Base-by-base conservation (phyloP, 2,797 vertebrate species). In the Acrossocheilus wenchowensis region DNA sequence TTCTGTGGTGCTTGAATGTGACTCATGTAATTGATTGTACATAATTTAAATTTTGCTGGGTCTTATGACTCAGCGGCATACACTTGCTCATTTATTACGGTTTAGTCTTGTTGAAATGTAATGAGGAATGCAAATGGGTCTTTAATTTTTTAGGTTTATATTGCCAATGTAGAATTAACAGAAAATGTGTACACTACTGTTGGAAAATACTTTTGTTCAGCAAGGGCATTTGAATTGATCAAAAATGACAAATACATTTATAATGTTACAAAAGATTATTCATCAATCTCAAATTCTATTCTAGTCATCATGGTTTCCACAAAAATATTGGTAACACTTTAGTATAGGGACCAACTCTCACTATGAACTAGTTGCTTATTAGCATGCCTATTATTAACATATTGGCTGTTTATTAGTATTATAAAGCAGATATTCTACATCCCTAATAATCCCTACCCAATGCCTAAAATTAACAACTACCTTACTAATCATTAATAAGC, bases 41-140 rank as follows among this genome's bases (percentile, higher is more conserved):
- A 26, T 71, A 11, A 68, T 34, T 57, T 69, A 23, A 80, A 43
- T 48, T 68, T 34, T 36, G 43, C 26, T 43, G 15, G 17, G 54
- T 78, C 52, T 15, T 77, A 23, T 87, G 77, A 71, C 43, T 80
- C 26, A 39, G 60, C 57, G 2, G 48, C 82, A 17, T 78, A 12
- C 36, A 71, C 78, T 68, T 14, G 41, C 57, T 48, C 36, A 66
- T 69, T 62, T 71, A 41, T 52, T 30, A 81, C 5, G 43, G 17
- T n/a, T 77, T 81, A 48, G 30, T 66, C 62, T 66, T 34, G 14
- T 30, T 43, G 39, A 84, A 43, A 64, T 68, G 30, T 64, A 64
- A 85, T 82, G 26, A 52, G 23, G 78, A 64, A 84, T 87, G 43
- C 68, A 79, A 72, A 82, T 71, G 23, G 48, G 21, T n/a, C 69